These are phyloP conservation scores for Anoplopoma fimbria DNA, from an alignment of 2,113 vertebrate species.

Conservation along the genomic window DNA sequence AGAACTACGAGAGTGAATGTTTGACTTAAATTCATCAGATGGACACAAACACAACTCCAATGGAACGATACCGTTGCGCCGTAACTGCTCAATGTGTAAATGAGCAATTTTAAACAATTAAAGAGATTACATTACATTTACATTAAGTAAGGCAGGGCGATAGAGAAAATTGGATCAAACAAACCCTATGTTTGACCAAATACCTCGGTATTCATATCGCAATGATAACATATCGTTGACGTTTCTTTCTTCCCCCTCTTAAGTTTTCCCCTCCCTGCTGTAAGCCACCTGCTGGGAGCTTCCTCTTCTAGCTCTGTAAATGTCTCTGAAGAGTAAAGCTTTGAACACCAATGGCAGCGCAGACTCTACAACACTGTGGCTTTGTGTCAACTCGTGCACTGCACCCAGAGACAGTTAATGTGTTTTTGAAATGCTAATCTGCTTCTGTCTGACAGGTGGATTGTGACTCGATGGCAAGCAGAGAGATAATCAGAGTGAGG, in stretches of 20 bases:
- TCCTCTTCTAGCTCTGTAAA: not conserved
- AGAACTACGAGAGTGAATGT: not conserved
- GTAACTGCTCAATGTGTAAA: not conserved
- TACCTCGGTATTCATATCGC: too few species aligned
- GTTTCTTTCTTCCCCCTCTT: not conserved
- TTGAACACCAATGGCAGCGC: constrained; percentile 29
- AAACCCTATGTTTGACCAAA: too few species aligned
- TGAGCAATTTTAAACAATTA: not conserved
- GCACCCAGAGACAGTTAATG: constrained; percentile 23
- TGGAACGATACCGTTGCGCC: not conserved
- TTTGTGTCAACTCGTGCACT: constrained; percentile 37
- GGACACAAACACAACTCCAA: not conserved
- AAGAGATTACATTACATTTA: too few species aligned
- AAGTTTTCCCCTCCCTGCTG: not conserved
- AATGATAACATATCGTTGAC: too few species aligned
- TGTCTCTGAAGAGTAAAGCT: constrained; percentile 7
- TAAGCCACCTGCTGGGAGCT: not conserved
- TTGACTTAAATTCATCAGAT: not conserved
- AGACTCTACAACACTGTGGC: not conserved
- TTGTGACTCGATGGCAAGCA: constrained; percentile 1
- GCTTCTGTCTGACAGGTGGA: constrained; percentile 17
- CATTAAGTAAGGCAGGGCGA: too few species aligned
- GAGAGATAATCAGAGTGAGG: constrained; percentile 14
- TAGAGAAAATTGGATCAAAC: too few species aligned
- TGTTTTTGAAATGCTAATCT: constrained; percentile 24